Percentiles rank a stretch among this genome's conserved stretches.
These are phyloP conservation scores for Oplegnathus fasciatus DNA, from an alignment of 2,113 vertebrate genomes.

Conservation along the genomic window DNA sequence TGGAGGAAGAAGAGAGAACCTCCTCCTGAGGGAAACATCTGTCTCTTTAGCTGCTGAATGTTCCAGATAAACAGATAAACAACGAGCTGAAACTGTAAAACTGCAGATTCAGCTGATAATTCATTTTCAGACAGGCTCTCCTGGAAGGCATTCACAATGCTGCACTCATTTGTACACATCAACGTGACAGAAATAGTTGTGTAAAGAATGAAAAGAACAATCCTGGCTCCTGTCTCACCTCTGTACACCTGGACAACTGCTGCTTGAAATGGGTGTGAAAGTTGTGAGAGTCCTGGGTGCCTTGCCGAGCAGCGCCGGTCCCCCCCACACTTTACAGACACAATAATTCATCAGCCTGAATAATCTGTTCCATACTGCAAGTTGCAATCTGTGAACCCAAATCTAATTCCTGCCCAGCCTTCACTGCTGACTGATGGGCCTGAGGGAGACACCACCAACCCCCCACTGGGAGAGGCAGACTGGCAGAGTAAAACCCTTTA, in stretches of 20 bases:
- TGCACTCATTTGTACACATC: no score
- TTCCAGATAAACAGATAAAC: no score
- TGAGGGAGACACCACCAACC: background rate
- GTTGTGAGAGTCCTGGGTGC: background rate
- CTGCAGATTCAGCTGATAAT: no score
- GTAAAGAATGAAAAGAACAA: background rate
- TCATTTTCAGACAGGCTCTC: no score
- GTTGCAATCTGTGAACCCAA: background rate
- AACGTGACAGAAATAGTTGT: background rate
- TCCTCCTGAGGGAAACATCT: no score
- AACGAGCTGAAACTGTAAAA: no score
- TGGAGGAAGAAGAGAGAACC: background rate
- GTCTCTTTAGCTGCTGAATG: no score
- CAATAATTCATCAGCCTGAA: background rate
- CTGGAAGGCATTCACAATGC: background rate
- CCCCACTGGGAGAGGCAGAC: constrained; percentile 18
- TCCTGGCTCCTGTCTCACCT: background rate
- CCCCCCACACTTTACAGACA: background rate
- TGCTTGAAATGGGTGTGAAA: background rate
- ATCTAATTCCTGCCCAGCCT: background rate
- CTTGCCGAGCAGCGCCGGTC: background rate
- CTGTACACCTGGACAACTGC: background rate
- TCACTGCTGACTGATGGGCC: background rate
- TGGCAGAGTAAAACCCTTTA: constrained; percentile 14
- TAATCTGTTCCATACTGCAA: background rate